These are phyloP conservation scores for Xiphophorus hellerii DNA, from an alignment of 2,113 vertebrate genomes.

Conservation along the genomic window DNA sequence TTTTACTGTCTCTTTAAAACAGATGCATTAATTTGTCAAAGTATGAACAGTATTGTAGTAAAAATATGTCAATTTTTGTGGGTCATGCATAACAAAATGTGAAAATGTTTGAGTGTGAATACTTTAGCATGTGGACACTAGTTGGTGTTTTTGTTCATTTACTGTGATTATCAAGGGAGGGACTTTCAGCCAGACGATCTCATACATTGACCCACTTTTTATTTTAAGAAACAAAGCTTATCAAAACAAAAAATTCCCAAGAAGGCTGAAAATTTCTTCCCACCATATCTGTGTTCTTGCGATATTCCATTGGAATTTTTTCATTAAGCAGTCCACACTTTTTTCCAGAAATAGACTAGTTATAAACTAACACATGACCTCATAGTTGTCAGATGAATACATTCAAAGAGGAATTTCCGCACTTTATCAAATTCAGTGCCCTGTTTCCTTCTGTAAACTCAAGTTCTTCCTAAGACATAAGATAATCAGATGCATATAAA, in stretches of 20 bases:
- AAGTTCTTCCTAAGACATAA: constrained; percentile 1
- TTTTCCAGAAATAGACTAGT: constrained; percentile 10
- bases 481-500: background rate
- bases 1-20: too few species aligned
- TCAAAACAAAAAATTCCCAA: constrained; percentile 50
- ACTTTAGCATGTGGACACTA: background rate
- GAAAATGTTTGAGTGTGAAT: background rate
- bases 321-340: constrained; percentile 1
- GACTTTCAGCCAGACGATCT: constrained; percentile 7
- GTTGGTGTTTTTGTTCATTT: constrained; percentile 24
- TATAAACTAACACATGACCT: constrained; percentile 8
- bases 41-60: too few species aligned
- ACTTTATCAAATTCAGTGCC: background rate
- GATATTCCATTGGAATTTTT: constrained; percentile 17
- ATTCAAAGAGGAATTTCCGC: background rate
- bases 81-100: background rate
- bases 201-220: constrained; percentile 50
- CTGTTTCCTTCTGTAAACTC: background rate
- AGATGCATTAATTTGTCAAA: background rate
- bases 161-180: constrained; percentile 28
- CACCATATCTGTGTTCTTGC: constrained; percentile 1
- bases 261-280: constrained; percentile 19
- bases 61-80: background rate
- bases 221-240: constrained; percentile 46
- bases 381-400: background rate